Base-by-base conservation (phyloP, 2,888 invertebrate species). In the Orchesellides sinensis region DNA sequence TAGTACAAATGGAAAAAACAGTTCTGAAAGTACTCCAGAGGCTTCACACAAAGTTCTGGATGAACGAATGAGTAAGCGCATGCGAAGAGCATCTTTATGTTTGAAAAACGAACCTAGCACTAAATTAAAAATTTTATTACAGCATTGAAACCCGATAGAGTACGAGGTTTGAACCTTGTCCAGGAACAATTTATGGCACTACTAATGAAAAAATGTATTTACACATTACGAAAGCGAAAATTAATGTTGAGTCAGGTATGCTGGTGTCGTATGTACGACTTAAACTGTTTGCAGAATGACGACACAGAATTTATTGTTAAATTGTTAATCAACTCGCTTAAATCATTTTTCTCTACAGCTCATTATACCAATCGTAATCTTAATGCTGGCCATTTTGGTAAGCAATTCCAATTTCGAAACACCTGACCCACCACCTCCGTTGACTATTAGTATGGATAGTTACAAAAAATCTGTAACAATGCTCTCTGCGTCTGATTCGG, bases 161-260 rank as follows among this genome's bases (percentile, higher is more conserved):
- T 59, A 6, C 23, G 23, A 21, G 88, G 88, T 12, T 17, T 86
- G 1, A 59, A 29, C 19, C 61, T 87, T 27, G 45, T 54, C 0
- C 32, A 52, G 21, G 86, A 88, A 47, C 88, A 88, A 49, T 86
- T 87, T 56, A 61, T 82, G 73, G 87, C 85, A 3, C 32, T 88
- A 3, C 17, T 88, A 5, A 35, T 78, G 0, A 88, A 88, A 61
- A 61, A 86, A 61, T 83, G 66, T 21, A 66, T 83, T n/a, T 88
- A 88, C 61, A 86, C 87, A n/a, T 12, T 85, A 17, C 23, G 87
- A 32, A 87, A 86, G 59, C 73, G 80, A 32, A 68, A 77, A 21
- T 61, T 87, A 12, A 80, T 87, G 69, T 19, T 88, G 6, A 84
- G 84, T 56, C 88, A 88, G 83, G 86, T 88, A 74, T 47, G 25